phyloP scores from a whole-genome alignment of 2,888 invertebrate species.

The Choreutis nemorana region DNA sequence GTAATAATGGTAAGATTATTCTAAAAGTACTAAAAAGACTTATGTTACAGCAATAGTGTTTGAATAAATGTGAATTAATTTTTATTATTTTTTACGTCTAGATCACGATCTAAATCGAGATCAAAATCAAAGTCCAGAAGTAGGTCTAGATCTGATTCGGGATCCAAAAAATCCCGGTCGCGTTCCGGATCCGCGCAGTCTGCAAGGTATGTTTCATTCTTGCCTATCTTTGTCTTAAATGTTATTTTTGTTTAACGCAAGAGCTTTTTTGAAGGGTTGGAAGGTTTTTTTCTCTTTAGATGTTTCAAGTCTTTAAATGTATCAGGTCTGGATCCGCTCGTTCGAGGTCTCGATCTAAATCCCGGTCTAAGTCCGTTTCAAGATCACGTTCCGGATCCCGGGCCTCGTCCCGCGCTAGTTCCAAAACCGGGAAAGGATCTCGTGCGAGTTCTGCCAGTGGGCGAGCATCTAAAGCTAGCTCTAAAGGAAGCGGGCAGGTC shows the following conservation, averaged over 20 bases:
- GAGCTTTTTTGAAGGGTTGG: no score
- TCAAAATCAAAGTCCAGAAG: slow-evolving; percentile 29
- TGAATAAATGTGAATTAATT: no score
- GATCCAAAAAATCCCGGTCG: slow-evolving; percentile 36
- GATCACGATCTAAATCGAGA: slow-evolving; percentile 12
- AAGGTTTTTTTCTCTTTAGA: no score
- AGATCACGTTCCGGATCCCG: slow-evolving; percentile 25
- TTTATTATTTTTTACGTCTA: no score
- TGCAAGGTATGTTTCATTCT: slow-evolving; percentile 21
- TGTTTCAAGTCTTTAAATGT: no score
- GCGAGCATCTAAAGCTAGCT: slow-evolving; percentile 31
- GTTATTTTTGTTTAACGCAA: no score
- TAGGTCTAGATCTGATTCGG: slow-evolving; percentile 43
- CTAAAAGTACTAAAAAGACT: no score
- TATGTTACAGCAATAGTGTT: no score
- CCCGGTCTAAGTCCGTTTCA: slow-evolving; percentile 34
- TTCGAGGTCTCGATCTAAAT: slow-evolving; percentile 21
- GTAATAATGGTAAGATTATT: no score
- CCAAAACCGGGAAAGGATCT: slow-evolving; percentile 21
- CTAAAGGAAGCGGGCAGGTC: slow-evolving; percentile 42
- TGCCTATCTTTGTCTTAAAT: background rate
- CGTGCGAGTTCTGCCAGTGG: slow-evolving; percentile 30
- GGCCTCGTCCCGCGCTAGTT: slow-evolving; percentile 34
- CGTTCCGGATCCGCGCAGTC: slow-evolving; percentile 34
- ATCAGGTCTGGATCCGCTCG: slow-evolving; percentile 16